These are phyloP conservation scores for Bucorvus abyssinicus DNA, from an alignment of 2,797 vertebrate species.

Conservation along the genomic window DNA sequence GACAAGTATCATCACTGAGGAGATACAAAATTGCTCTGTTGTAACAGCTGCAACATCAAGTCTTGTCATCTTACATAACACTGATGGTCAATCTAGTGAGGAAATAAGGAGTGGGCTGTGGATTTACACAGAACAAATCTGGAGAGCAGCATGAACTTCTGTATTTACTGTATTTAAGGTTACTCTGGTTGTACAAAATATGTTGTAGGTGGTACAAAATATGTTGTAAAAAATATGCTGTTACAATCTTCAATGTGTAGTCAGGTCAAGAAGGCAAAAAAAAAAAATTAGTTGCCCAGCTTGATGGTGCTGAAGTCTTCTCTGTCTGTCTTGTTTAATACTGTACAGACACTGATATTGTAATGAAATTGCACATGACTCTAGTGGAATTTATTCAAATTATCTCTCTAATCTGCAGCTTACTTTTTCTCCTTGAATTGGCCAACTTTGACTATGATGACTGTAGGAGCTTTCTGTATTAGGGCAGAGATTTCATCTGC, in stretches of 20 bases:
- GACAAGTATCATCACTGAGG: neutral
- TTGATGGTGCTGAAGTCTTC: neutral
- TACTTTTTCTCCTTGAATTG: slow-evolving; percentile 15
- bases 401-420: slow-evolving; percentile 14
- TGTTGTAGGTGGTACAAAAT: neutral
- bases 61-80: neutral
- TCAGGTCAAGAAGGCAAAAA: neutral
- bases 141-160: neutral
- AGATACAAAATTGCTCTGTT: neutral
- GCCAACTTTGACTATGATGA: neutral
- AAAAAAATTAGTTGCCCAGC: neutral
- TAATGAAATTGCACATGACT: neutral
- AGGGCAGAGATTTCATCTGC: slow-evolving; percentile 2
- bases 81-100: neutral
- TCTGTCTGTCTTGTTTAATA: neutral
- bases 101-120: neutral
- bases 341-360: neutral
- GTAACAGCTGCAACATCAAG: neutral
- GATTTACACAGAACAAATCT: neutral
- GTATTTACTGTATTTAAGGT: neutral
- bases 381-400: slow-evolving; percentile 1
- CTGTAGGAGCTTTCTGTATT: neutral
- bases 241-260: neutral
- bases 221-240: neutral
- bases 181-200: neutral